Percentiles rank a stretch among this genome's conserved stretches.
These are phyloP conservation scores for Meganola albula DNA, from an alignment of 2,888 invertebrate species.

Conservation along the genomic window DNA sequence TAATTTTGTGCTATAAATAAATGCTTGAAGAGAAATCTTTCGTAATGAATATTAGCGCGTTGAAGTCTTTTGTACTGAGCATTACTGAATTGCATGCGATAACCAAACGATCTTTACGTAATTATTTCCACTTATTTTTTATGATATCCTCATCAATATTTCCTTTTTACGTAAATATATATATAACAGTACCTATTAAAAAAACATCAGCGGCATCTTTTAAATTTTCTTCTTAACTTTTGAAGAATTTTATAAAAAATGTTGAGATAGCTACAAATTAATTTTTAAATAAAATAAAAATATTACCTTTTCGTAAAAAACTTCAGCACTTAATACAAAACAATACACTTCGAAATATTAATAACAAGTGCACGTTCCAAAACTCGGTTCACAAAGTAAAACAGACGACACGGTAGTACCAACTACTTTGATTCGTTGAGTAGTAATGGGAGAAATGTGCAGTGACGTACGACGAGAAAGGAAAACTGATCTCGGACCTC, in stretches of 20 bases:
- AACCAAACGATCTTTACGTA: too few relatives aligned
- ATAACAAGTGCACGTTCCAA: constrained; percentile 42
- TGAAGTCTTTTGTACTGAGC: constrained; percentile 42
- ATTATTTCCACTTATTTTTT: too few relatives aligned
- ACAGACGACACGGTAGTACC: constrained; percentile 58
- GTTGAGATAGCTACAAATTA: too few relatives aligned
- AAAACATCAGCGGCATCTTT: too few relatives aligned
- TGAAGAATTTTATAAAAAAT: too few relatives aligned
- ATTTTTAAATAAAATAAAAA: too few relatives aligned
- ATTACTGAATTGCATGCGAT: constrained; percentile 3
- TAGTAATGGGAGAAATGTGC: constrained; percentile 66
- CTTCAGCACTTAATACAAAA: constrained; percentile 29
- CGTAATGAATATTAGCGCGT: constrained; percentile 34
- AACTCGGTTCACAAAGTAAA: constrained; percentile 43
- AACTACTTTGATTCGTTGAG: constrained; percentile 61
- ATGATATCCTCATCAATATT: too few relatives aligned
- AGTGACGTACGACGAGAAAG: constrained; percentile 67
- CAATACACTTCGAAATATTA: constrained; percentile 34
- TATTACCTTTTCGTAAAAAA: constrained; percentile 38
- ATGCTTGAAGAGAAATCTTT: not conserved
- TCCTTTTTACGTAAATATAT: too few relatives aligned
- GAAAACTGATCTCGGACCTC: constrained; percentile 55
- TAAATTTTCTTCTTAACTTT: constrained; percentile 4
- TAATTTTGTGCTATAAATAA: too few relatives aligned
- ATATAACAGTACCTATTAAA: too few relatives aligned